Evolutionary conservation across 1,140 invertebrate species (phyloP), one percentile per base, ranked within the genome.

Genomic region (Vollenhovia emeryi): DNA sequence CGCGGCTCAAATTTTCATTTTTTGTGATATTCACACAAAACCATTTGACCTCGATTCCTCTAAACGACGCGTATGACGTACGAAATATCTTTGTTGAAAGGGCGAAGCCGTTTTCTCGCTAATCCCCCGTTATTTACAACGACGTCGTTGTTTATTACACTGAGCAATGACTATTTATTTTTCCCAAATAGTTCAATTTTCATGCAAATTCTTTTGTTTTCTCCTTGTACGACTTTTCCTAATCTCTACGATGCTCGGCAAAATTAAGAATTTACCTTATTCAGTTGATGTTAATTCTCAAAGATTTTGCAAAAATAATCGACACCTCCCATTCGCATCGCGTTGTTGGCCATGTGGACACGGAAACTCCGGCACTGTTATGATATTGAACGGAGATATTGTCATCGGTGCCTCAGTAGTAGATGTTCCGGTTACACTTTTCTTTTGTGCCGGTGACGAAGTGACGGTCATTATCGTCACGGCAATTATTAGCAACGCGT

Each of bases 11-110:
- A 66, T 66, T 66, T 66, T 66, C 21, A 66, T 66, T 66, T n/a
- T 66, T 66, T 66, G 62, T 43, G 36, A 66, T 45, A 66, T 66
- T 43, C 62, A 66, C n/a, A 24, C 62, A 24, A 24, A 66, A 45
- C 62, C 62, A 11, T 66, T 43, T 66, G 62, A 66, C 62, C 62
- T 18, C 36, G 36, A 66, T 66, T 66, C 13, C 40, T 13, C 40
- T n/a, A 62, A 62, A 62, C 59, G 59, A n/a, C 57, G 30, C 8
- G 3, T 24, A 45, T 66, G 21, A 66, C 62, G 36, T 66, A 66
- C 6, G 36, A 27, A 66, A 45, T 66, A 45, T 43, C 36, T 66
- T 64, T n/a, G 33, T 64, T 64, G 36, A 45, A 45, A 66, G 62
- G 3, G 5, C 15, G 13, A 43, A 11, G 36, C 15, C 21, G 13